Percentiles rank a stretch among this genome's conserved stretches.
Evolutionary conservation across 1,140 invertebrate genomes (phyloP).

Genomic region (Bombus soroeensis): DNA sequence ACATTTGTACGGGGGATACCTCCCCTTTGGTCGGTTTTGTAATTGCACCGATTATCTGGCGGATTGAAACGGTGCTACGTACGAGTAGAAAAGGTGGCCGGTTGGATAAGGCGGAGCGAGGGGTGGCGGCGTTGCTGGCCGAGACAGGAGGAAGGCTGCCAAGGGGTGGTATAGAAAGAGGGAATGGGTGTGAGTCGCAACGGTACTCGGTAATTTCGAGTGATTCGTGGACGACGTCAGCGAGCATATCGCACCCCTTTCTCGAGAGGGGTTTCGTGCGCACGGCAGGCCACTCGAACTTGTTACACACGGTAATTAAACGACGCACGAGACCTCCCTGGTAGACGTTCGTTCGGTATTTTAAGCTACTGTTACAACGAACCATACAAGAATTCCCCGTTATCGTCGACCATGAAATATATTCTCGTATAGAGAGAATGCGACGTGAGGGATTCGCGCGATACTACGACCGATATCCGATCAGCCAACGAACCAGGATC

Average conservation of each 20-base stretch:
- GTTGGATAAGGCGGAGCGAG: constrained; percentile 35
- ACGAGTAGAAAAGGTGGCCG: constrained; percentile 19
- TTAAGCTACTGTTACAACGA: constrained; percentile 75
- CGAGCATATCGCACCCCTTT: constrained; percentile 75
- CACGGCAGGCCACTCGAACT: constrained; percentile 81
- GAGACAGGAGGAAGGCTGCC: constrained; percentile 26
- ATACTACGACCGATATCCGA: background rate
- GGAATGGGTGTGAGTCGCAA: constrained; percentile 53
- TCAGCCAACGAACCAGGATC: background rate
- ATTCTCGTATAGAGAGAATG: background rate
- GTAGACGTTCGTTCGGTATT: constrained; percentile 64
- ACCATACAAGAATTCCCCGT: background rate
- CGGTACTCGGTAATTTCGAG: constrained; percentile 72
- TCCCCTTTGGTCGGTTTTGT: background rate
- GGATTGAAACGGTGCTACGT: constrained; percentile 28
- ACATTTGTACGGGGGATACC: background rate
- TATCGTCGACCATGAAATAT: background rate
- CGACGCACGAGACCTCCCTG: constrained; percentile 79
- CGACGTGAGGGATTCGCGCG: too few species aligned
- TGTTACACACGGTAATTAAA: constrained; percentile 82
- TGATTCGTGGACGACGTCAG: constrained; percentile 75
- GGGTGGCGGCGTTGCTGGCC: constrained; percentile 21
- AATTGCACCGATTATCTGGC: constrained; percentile 36
- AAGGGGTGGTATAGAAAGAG: constrained; percentile 14
- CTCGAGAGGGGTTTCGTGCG: constrained; percentile 75